Base-by-base conservation (phyloP, 2,888 invertebrate genomes). In the Trissoscelio sp. region DNA sequence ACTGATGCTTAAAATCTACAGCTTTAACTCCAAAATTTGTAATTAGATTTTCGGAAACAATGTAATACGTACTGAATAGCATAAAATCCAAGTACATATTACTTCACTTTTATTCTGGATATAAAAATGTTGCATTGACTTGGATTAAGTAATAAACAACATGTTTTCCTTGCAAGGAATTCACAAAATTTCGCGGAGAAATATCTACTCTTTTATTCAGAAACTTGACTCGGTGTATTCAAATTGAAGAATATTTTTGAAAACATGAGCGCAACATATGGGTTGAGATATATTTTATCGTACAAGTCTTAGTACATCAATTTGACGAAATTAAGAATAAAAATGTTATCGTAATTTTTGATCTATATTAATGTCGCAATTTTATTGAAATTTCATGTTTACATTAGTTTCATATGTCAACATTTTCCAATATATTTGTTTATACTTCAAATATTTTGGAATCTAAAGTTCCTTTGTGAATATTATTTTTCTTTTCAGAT, bases 201-300 rank as follows among this genome's bases (percentile, higher is more conserved):
- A 51, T 60, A 14, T 37, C 18, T 31, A 28, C 51, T 60, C 48
- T 58, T 72, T 48, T 51, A 60, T 72, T 48, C 55, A 48, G 18
- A 12, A 51, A 44, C 58, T 51, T 46, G 57, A 34, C 57, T 57
- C 46, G 34, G 67, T 67, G 12, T 34, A 69, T 57, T 57, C 60
- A 60, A 51, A 72, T 58, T 69, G 57, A 31, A 58, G 58, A 70
- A 70, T 48, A 58, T 57, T 70, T 57, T 70, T n/a, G 37, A 70
- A 70, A 57, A 70, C 48, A 58, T 46, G 57, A 57, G 57, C 46
- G 57, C 46, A 44, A 55, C 67, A 55, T 55, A 44, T 67, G 67
- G 44, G 4, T 14, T n/a, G 16, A 20, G 42, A 44, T 9, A 67
- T 20, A 24, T 28, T 53, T 66, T 48, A 66, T 51, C 42, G 14